Evolutionary conservation across 1,140 invertebrate genomes (phyloP), one percentile per base, ranked within the genome.

Genomic region (Lepidurus packardi): DNA sequence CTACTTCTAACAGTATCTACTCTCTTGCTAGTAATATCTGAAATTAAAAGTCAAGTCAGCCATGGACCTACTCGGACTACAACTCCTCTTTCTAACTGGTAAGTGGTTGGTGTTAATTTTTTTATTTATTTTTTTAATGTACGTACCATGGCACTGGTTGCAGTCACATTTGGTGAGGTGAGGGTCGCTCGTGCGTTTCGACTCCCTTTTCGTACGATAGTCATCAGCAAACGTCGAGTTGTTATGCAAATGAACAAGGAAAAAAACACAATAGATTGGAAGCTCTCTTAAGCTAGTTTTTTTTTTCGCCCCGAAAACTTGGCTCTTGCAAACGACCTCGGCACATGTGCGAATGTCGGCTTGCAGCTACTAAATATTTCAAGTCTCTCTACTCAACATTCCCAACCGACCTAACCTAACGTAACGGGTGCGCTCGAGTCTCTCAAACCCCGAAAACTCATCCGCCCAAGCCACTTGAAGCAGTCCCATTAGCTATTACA

Each of bases 261-360:
- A 65, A 65, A 65, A 21, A 65, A 34, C 34, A 34, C 34, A 65
- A 65, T n/a, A 65, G 53, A 65, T 65, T 65, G n/a, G 53, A 65
- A 65, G 53, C 13, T 65, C 53, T 16, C 21, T 65, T 65, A n/a
- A 65, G 16, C 21, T 65, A 13, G 16, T 65, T 7, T 9, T 65
- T 65, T 65, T 65, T 65, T 65, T 65, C 13, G 21, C 21, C 53
- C 0, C 53, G 13, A 47, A 65, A 47, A 65, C 16, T 21, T 65
- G 16, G 53, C 53, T n/a, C 53, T 65, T 13, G 53, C 53, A 8
- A 65, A 21, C 53, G n/a, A 65, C 53, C 53, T 65, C 53, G 53
- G 53, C 53, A 65, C 53, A 65, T 65, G 53, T 65, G 53, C 53
- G 53, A 65, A 65, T 65, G 53, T n/a, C 53, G 21, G 53, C 53